Base-by-base conservation (phyloP, 2,888 invertebrate species). In the Rhagonycha fulva region DNA sequence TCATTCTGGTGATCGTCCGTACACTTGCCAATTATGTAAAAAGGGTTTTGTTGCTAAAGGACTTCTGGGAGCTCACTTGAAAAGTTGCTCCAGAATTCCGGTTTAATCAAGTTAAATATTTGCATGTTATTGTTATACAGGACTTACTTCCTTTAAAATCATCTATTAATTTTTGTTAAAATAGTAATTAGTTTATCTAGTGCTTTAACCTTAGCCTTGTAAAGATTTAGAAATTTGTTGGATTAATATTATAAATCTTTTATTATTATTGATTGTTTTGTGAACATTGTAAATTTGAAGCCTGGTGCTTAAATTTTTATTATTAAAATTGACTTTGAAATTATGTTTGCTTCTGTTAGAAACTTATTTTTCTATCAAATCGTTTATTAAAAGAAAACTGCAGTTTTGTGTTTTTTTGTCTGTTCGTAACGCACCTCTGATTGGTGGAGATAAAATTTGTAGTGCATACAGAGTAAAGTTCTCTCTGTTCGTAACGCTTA, bases 31-130 rank as follows among this genome's bases (percentile, higher is more conserved):
- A 76, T 85, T 89, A 80, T 90, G 90, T 85, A 88, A 88, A 1
- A 89, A 90, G 82, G 90, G 89, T 61, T 90, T 90, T 86, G 90
- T 90, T 66, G 89, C 90, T 79, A 89, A 89, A 84, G 90, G 90
- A 4, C 87, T 90, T 82, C 88, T 91, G 71, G 89, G 90, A 79
- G 89, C 90, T 88, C 91, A 91, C 78, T 87, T 90, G 82, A 90
- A 90, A 87, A 89, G 79, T 63, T 83, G 83, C 71, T 80, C 78
- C 72, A 74, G 79, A 68, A 70, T 74, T 47, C 7, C n/a, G n/a
- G 47, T 47, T n/a, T 47, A 47, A 47, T 47, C 5, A 5, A 32
- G 12, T 32, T 12, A 12, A 32, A 11, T 32, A 32, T 32, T 32
- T 47, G 47, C 47, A n/a, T 47, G n/a, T 47, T 47, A n/a, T 47